Conservation (phyloP, 2,113 vertebrate species). For the Pan troglodytes region DNA sequence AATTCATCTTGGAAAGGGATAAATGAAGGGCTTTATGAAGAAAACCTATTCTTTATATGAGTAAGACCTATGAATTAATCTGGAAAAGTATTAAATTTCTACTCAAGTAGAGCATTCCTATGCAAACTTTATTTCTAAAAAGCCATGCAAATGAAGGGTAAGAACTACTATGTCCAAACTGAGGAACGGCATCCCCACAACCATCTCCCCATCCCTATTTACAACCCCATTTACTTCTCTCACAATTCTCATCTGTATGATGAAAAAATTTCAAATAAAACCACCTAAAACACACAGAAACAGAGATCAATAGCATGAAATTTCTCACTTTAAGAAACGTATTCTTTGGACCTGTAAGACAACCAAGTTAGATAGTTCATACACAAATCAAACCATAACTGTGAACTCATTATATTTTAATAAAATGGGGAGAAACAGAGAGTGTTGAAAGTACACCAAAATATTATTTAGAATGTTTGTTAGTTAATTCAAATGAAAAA, state of each 20-base stretch:
- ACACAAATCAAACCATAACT: too few species aligned
- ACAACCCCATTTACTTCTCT: not conserved
- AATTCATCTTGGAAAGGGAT: not conserved
- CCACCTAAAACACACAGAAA: too few species aligned
- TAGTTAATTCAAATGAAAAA: conserved; percentile 35
- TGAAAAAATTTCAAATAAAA: too few species aligned
- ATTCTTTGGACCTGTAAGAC: too few species aligned
- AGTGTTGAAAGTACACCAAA: not conserved
- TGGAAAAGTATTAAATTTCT: not conserved
- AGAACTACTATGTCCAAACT: not conserved
- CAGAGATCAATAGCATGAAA: not conserved
- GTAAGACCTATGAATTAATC: not conserved
- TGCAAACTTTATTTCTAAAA: conserved; percentile 37
- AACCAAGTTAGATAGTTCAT: too few species aligned
- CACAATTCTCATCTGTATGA: not conserved
- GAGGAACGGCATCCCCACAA: not conserved
- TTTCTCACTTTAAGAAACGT: not conserved
- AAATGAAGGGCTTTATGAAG: not conserved
- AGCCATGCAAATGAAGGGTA: not conserved
- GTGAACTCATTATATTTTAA: too few species aligned
- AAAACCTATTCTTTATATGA: not conserved
- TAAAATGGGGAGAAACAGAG: not conserved
- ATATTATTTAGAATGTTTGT: not conserved
- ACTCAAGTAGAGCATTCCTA: not conserved
- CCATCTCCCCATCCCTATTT: not conserved